A percentile compares a stretch with the other conserved stretches of the same genome.
Evolutionary conservation across 2,797 vertebrate species (phyloP).

Genomic region (Morelia viridis): DNA sequence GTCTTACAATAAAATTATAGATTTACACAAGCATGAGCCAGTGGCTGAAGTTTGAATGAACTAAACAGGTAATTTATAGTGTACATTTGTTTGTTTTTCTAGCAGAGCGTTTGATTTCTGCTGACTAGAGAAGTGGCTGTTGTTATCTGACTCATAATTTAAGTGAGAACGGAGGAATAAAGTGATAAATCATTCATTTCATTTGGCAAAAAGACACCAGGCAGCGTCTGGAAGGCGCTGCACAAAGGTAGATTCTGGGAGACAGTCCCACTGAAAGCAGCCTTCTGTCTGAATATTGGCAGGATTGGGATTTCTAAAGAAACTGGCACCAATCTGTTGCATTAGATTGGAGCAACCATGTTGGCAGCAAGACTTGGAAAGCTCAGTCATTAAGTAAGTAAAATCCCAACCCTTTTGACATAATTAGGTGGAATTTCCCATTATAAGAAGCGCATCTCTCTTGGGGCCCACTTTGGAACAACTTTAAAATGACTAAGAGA

Average conservation of each 20-base stretch:
- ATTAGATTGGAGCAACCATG: background rate
- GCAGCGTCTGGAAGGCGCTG: conserved; percentile 6
- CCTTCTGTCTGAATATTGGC: background rate
- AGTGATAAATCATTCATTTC: conserved; percentile 16
- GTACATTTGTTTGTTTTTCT: background rate
- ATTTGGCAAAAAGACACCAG: conserved; percentile 10
- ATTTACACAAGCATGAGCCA: background rate
- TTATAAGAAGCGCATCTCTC: background rate
- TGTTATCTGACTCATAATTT: conserved; percentile 17
- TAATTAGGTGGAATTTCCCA: background rate
- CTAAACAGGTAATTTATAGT: background rate
- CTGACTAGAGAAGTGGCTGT: background rate
- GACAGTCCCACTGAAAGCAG: background rate
- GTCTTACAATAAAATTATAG: background rate
- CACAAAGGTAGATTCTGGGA: background rate
- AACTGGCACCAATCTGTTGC: background rate
- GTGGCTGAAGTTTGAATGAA: conserved; percentile 5
- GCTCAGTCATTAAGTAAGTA: background rate
- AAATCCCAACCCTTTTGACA: background rate
- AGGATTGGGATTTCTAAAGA: background rate
- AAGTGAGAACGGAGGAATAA: conserved; percentile 3
- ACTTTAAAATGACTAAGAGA: background rate
- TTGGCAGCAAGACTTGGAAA: background rate
- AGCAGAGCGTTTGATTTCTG: background rate
- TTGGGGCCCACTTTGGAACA: background rate